Evolutionary conservation across 30 jellyfish, hydroid and myxozoan genomes (phyloP).

Genomic region (Morbakka virulenta): DNA sequence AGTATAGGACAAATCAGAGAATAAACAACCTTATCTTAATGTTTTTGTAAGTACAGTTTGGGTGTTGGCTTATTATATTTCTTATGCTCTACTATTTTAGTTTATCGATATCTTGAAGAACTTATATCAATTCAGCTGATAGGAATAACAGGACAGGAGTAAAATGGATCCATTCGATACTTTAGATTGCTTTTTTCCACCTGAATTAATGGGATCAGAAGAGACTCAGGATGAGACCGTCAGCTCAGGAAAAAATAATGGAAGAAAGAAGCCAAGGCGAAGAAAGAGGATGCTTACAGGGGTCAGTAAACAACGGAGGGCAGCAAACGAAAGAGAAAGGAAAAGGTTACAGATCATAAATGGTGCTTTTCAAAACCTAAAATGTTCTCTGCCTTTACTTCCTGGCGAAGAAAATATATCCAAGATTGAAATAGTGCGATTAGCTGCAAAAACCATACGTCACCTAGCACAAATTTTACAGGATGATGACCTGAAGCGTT

Average conservation of each 20-base stretch:
- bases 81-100: too few relatives aligned
- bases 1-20: too few relatives aligned
- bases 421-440: conserved; percentile 76
- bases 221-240: conserved; percentile 37
- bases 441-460: conserved; percentile 73
- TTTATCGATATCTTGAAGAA: too few relatives aligned
- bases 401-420: conserved; percentile 88
- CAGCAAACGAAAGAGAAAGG: conserved; percentile 91
- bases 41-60: too few relatives aligned
- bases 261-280: conserved; percentile 71
- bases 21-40: too few relatives aligned
- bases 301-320: conserved; percentile 89
- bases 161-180: too few relatives aligned
- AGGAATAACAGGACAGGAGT: too few relatives aligned
- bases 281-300: conserved; percentile 86
- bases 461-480: conserved; percentile 49
- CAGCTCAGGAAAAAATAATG: conserved; percentile 33
- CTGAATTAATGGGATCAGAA: too few relatives aligned
- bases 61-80: too few relatives aligned
- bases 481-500: conserved; percentile 51
- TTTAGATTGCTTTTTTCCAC: too few relatives aligned
- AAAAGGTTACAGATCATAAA: conserved; percentile 75
- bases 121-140: too few relatives aligned
- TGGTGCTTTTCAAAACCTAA: conserved; percentile 69
- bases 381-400: conserved; percentile 62